phyloP scores from a whole-genome alignment of 2,888 invertebrate genomes.

The Heliconius charithonia region DNA sequence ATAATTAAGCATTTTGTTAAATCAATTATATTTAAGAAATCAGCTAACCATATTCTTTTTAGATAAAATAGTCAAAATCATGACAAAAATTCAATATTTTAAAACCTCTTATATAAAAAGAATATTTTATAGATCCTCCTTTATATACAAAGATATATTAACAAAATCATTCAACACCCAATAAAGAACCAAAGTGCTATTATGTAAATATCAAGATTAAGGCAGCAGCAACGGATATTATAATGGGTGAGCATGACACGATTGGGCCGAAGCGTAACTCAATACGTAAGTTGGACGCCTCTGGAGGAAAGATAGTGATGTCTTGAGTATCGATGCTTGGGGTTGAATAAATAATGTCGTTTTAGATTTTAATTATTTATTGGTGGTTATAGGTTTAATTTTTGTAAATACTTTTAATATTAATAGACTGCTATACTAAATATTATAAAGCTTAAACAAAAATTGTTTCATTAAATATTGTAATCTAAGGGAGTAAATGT shows the following conservation, averaged over 20 bases:
- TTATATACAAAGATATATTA: conserved; percentile 19
- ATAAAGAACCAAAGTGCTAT: conserved; percentile 54
- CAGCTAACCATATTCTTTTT: too few species aligned
- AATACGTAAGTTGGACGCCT: conserved; percentile 79
- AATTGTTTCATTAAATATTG: too few species aligned
- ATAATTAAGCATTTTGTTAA: too few species aligned
- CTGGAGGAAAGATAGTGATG: conserved; percentile 48
- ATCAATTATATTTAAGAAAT: too few species aligned
- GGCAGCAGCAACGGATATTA: conserved; percentile 65
- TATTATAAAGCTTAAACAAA: too few species aligned
- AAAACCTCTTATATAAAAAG: neutral
- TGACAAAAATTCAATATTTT: neutral
- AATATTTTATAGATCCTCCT: neutral
- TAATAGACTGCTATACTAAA: neutral
- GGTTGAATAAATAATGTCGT: neutral
- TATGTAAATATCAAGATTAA: conserved; percentile 77
- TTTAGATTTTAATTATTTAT: neutral
- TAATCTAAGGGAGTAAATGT: too few species aligned
- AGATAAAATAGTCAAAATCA: neutral
- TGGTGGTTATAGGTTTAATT: neutral
- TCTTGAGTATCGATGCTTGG: conserved; percentile 4
- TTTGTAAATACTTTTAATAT: neutral
- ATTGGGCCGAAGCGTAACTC: conserved; percentile 77
- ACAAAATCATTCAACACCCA: conserved; percentile 42
- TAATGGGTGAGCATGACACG: conserved; percentile 69